Evolutionary conservation across 2,113 vertebrate genomes (phyloP).

Genomic region (Numenius arquata): DNA sequence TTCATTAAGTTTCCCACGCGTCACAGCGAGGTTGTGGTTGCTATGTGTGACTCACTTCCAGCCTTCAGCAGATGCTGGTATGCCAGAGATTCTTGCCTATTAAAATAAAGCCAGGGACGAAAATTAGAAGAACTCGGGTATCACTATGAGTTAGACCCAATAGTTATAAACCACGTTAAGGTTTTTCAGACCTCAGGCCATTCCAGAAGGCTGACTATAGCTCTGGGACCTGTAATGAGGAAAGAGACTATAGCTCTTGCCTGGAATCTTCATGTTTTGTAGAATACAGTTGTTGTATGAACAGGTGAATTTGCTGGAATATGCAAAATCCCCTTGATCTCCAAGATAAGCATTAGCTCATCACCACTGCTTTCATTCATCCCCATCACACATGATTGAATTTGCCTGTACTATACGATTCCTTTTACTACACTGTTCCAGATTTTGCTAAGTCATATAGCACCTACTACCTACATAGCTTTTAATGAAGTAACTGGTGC

Average conservation of each 20-base stretch:
- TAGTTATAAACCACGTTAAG: background rate
- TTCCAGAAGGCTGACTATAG: background rate
- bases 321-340: background rate
- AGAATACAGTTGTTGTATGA: background rate
- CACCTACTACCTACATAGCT: background rate
- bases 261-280: background rate
- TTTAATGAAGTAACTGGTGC: background rate
- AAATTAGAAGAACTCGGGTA: background rate
- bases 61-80: background rate
- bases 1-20: background rate
- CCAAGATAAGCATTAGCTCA: background rate
- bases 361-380: background rate
- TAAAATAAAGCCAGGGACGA: background rate
- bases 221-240: background rate
- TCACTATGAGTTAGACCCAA: background rate
- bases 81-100: background rate
- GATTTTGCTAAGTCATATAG: background rate
- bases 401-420: background rate
- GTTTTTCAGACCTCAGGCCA: background rate
- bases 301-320: background rate
- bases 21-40: background rate
- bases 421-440: background rate
- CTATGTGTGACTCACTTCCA: conserved; percentile 34
- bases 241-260: background rate
- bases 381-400: background rate